A percentile compares a stretch with the other conserved stretches of the same genome.
phyloP scores from a whole-genome alignment of 2,797 vertebrate genomes.

The Oophaga sylvatica region DNA sequence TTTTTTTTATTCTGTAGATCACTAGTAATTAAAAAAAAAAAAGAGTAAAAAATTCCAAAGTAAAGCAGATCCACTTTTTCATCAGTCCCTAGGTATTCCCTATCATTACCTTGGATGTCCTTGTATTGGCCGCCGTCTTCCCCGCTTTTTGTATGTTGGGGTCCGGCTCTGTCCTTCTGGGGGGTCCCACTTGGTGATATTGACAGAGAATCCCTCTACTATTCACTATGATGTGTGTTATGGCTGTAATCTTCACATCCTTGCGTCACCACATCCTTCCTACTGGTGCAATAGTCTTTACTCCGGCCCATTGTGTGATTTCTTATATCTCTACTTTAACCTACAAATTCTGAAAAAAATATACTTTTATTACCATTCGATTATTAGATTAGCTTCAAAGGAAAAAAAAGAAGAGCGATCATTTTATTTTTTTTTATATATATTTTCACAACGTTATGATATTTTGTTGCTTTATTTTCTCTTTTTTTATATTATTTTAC shows the following conservation, averaged over 20 bases:
- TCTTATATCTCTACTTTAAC: not conserved
- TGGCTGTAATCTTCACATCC: not conserved
- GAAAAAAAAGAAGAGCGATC: too few species aligned
- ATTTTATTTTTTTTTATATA: too few species aligned
- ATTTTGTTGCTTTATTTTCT: too few species aligned
- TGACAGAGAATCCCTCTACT: not conserved
- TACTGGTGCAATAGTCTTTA: not conserved
- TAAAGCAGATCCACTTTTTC: too few species aligned
- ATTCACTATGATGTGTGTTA: not conserved
- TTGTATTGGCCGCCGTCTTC: not conserved
- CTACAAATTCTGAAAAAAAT: too few species aligned
- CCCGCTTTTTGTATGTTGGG: not conserved
- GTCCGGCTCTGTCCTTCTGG: not conserved
- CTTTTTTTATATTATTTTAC: too few species aligned
- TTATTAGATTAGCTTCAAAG: too few species aligned
- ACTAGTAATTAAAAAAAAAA: too few species aligned
- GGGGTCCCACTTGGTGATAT: not conserved
- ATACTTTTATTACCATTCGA: too few species aligned
- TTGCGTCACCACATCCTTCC: constrained; percentile 36
- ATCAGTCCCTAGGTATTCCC: not conserved
- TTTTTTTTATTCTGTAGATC: too few species aligned
- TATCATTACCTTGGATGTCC: not conserved
- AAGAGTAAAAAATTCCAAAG: too few species aligned
- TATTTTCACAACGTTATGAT: too few species aligned
- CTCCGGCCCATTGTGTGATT: not conserved